Base-by-base conservation (phyloP, 2,888 invertebrate species). In the Caenorhabditis doughertyi region DNA sequence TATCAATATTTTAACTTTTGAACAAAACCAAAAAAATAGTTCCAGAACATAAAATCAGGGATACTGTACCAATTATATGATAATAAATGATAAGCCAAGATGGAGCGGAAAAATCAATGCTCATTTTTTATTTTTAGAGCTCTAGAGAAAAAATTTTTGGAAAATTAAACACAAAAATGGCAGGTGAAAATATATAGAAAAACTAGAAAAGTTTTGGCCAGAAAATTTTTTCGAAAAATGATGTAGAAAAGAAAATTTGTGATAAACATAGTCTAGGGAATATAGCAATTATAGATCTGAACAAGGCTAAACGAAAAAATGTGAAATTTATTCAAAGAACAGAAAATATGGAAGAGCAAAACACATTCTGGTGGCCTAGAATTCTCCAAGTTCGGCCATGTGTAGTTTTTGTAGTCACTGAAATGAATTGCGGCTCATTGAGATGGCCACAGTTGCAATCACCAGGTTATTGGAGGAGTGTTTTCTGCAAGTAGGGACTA, bases 1-100 rank as follows among this genome's bases (percentile, higher is more conserved):
- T 74, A 47, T 74, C 74, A 32, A 74, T 74, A 58, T 65, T 55
- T 23, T 47, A 21, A 32, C 74, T 67, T 25, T 74, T 56, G 11
- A 67, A 65, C 32, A 74, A 39, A 1, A 67, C 49, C 2, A 74
- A 25, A 23, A 21, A 58, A 21, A 65, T 74, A 0, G 65, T 67
- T 11, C 23, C 32, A 8, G 56, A 25, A 27, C 65, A 65, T 23
- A 74, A 21, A 4, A 74, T 21, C 7, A 74, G n/a, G 9, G 74
- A 74, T n/a, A 67, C 11, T 5, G 35, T 47, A 23, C 65, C 74
- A 25, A 56, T 65, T 4, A 56, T 9, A 49, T 58, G 39, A 35
- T 74, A 74, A 21, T 55, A 67, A 13, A 16, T 47, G 8, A 65
- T 7, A 2, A 74, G 65, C 47, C 56, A 71, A 1, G 1, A 9